A percentile compares a stretch with the other conserved stretches of the same genome.
phyloP scores from a whole-genome alignment of 2,797 vertebrate species.

The Loriculus beryllinus region DNA sequence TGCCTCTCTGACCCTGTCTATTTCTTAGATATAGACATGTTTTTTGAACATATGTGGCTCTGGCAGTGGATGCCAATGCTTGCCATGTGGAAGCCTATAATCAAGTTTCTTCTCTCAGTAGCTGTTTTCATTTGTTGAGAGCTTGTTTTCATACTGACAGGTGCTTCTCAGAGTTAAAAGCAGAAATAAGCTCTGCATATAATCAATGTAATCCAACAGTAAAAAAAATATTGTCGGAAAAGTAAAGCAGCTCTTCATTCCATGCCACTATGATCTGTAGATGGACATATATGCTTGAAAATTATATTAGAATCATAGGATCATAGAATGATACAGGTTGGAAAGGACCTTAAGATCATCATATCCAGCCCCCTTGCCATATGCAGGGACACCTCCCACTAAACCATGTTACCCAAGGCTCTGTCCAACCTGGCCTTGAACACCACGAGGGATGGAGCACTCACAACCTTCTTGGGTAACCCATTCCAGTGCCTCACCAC shows the following conservation, averaged over 20 bases:
- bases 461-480: too few relatives aligned
- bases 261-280: not conserved
- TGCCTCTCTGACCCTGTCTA: not conserved
- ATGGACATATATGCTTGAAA: not conserved
- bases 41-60: not conserved
- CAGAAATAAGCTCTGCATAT: not conserved
- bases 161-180: not conserved
- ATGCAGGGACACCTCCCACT: not conserved
- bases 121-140: not conserved
- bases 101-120: not conserved
- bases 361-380: not conserved
- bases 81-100: not conserved
- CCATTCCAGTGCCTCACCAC: too few relatives aligned
- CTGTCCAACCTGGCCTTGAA: too few relatives aligned
- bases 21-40: not conserved
- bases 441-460: too few relatives aligned
- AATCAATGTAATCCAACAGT: not conserved
- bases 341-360: not conserved
- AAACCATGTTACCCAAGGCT: too few relatives aligned
- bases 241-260: not conserved
- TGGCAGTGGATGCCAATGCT: not conserved
- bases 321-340: not conserved
- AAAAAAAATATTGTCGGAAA: not conserved
- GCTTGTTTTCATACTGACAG: not conserved
- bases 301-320: not conserved